Base-by-base conservation (phyloP, 2,888 invertebrate species). In the Melanophora roralis region DNA sequence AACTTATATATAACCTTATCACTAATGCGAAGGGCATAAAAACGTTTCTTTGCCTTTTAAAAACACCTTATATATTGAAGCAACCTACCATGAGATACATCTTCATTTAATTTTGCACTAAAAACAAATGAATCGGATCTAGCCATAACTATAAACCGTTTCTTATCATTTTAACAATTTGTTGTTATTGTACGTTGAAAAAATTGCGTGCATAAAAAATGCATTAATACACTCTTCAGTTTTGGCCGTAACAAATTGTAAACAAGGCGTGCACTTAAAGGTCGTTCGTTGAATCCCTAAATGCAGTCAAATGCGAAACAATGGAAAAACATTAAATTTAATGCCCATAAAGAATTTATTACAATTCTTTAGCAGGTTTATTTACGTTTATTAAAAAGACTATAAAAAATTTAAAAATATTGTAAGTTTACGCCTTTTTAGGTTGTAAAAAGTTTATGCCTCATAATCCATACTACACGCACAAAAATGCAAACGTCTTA, bases 221-320 rank as follows among this genome's bases (percentile, higher is more conserved):
- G 36, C 64, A 57, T 57, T 34, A 59, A 19, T 45, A 8, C 38
- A 12, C 21, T 55, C 6, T 27, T 6, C 27, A 2, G 76, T 59
- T 76, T 76, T 76, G 76, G 68, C 72, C 57, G 59, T 40, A 76
- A 64, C 64, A 59, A 76, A 80, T 80, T 51, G 62, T 14, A 72
- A 80, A 80, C 40, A 76, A 73, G 76, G 68, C 60, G 51, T 68
- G 51, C 67, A 64, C 68, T 57, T 80, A 74, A 76, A 76, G 79
- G 76, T 80, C 79, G 75, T 80, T 80, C 72, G 64, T 72, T 73
- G 80, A 72, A 68, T 73, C 38, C 64, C 57, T 76, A 57, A 76
- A 80, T 76, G 57, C 36, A 40, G 16, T 34, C 19, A 74, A 40
- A 34, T 23, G 60, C 12, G 9, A 21, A 19, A 57, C 53, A 59